These are phyloP conservation scores for Herpetotheres cachinnans DNA, from an alignment of 2,113 vertebrate genomes.

Conservation along the genomic window DNA sequence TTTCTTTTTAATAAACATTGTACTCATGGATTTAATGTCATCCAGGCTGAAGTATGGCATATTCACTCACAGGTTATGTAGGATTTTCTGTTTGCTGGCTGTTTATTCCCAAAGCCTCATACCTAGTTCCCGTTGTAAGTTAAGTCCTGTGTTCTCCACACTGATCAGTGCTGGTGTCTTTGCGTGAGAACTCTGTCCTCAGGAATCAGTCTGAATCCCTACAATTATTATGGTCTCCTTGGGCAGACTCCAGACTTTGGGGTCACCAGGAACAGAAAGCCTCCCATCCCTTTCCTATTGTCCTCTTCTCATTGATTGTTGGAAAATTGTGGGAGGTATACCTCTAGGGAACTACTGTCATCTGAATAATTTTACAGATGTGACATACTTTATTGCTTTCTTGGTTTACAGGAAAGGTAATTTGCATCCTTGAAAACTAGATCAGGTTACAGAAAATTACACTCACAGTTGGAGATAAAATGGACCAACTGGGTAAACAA, in stretches of 20 bases:
- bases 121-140: neutral
- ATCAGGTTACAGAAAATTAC: neutral
- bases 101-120: neutral
- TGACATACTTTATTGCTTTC: neutral
- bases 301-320: neutral
- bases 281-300: neutral
- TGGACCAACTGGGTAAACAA: neutral
- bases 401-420: neutral
- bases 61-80: neutral
- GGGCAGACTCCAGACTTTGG: neutral
- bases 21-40: neutral
- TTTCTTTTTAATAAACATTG: neutral
- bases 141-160: neutral
- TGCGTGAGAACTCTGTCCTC: neutral
- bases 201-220: neutral
- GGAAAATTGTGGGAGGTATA: neutral
- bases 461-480: neutral
- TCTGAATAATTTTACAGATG: neutral
- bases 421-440: neutral
- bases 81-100: neutral
- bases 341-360: neutral
- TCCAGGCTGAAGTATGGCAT: neutral
- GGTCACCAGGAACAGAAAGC: neutral
- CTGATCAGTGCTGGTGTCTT: neutral
- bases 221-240: neutral